Evolutionary conservation across 2,113 vertebrate genomes (phyloP).

Genomic region (mouse (Mus musculus)): DNA sequence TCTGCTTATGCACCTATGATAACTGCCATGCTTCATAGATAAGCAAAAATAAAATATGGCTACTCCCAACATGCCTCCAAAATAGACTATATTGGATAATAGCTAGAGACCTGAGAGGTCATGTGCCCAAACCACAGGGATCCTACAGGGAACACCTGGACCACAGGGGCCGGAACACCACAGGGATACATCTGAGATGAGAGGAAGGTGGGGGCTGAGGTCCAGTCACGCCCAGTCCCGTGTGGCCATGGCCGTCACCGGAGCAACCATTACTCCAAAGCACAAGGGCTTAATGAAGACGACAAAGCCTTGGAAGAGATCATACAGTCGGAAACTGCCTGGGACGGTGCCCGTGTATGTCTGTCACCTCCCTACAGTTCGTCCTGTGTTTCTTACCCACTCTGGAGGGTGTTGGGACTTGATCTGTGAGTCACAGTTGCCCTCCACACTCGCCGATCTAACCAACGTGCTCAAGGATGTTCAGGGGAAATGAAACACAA

Average conservation of each 20-base stretch:
- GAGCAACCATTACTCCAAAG: not conserved
- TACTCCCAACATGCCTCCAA: not conserved
- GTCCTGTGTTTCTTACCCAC: not conserved
- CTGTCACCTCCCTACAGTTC: not conserved
- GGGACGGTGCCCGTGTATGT: too few relatives aligned
- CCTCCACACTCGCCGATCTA: not conserved
- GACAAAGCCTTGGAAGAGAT: not conserved
- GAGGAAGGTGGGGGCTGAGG: not conserved
- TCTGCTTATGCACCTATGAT: not conserved
- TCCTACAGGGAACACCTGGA: not conserved
- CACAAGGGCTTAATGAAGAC: not conserved
- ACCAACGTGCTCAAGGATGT: not conserved
- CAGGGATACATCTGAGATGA: not conserved
- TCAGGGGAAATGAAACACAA: not conserved
- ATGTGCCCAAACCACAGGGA: not conserved
- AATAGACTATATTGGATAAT: not conserved
- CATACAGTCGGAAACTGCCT: fast-evolving
- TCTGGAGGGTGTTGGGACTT: not conserved
- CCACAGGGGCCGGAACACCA: too few relatives aligned
- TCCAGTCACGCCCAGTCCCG: too few relatives aligned
- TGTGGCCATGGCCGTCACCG: not conserved
- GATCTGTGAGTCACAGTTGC: not conserved
- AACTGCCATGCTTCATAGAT: not conserved
- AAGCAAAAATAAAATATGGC: not conserved
- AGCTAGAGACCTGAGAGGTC: not conserved